Evolutionary conservation across 2,888 invertebrate genomes (phyloP), one percentile per base, ranked within the genome.

Genomic region (Eupithecia vulgata): DNA sequence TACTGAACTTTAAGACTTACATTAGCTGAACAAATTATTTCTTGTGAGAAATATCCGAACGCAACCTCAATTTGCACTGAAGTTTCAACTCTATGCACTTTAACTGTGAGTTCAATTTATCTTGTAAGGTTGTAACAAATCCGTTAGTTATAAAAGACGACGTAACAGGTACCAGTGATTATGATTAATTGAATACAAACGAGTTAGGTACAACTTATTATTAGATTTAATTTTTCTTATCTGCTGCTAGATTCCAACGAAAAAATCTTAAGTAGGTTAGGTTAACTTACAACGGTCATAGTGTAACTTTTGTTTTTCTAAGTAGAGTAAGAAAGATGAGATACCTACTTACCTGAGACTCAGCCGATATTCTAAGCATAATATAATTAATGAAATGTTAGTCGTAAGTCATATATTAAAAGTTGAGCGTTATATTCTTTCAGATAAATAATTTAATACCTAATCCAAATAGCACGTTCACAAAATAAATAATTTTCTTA

Each of bases 91-190:
- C 1, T 78, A 74, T 66, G 25, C 0, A 0, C 5, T 10, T n/a
- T 0, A 3, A 0, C 0, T 34, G 40, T 67, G 52, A 68, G 68
- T 25, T 21, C 5, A 17, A 34, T 66, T 62, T 71, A 45, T 48
- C 67, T 52, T 68, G 45, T 64, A 57, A 64, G 68, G 68, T 34
- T 70, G 64, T 68, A 71, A 57, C 67, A 45, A 48, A 65, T 57
- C 40, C 68, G 59, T 68, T 68, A 67, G 13, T 68, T 67, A 69
- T 74, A 69, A 64, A 75, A 57, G 67, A 66, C 62, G 30, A 74
- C 66, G 71, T 75, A 73, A 67, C 73, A 74, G 74, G 75, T 70
- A 72, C 37, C 2, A 70, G 67, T 76, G 70, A 74, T 74, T 71
- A 57, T 71, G 64, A 65, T 70, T 37, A 65, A 52, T 70, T 64